phyloP scores from a whole-genome alignment of 2,113 vertebrate genomes.

The Megatriorchis doriae region DNA sequence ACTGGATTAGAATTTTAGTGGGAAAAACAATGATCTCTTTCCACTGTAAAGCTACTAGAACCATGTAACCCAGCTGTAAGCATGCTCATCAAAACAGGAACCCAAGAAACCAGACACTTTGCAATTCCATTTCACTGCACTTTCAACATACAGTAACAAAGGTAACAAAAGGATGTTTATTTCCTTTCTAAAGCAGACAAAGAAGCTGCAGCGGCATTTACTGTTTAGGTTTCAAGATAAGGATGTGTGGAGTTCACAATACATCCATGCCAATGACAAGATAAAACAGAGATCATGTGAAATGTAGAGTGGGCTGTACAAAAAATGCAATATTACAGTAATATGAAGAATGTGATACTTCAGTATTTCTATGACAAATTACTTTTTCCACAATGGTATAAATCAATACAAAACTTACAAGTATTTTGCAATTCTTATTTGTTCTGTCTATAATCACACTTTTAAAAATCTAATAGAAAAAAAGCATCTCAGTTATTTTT shows the following conservation, averaged over 20 bases:
- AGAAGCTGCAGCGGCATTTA: not conserved
- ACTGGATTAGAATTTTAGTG: not conserved
- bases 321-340: not conserved
- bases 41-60: not conserved
- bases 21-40: constrained; percentile 15
- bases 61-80: not conserved
- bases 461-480: constrained; percentile 7
- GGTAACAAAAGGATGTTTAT: not conserved
- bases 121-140: not conserved
- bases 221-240: constrained; percentile 9
- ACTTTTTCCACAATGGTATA: not conserved
- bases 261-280: not conserved
- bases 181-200: constrained; percentile 22
- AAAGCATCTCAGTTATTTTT: not conserved
- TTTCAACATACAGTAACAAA: not conserved
- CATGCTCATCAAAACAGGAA: not conserved
- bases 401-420: not conserved
- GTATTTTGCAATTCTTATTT: not conserved
- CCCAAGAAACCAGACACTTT: not conserved
- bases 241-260: not conserved
- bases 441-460: not conserved
- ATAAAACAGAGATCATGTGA: not conserved
- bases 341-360: not conserved
- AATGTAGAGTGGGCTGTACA: not conserved
- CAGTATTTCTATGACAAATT: not conserved